Evolutionary conservation across 2,113 vertebrate genomes (phyloP).

Genomic region (Glaucidium brasilianum): DNA sequence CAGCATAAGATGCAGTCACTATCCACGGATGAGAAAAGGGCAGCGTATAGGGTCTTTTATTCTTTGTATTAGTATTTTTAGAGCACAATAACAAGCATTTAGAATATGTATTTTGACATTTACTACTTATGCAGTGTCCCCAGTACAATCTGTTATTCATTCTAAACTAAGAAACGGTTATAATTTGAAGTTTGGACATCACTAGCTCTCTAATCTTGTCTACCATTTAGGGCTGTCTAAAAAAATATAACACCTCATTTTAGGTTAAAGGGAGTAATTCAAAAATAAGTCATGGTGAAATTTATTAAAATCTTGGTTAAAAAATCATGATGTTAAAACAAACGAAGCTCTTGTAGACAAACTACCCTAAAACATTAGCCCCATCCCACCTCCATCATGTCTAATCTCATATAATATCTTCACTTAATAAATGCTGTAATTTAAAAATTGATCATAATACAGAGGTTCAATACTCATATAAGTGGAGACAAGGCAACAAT

Average conservation of each 20-base stretch:
- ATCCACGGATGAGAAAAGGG: fast-evolving
- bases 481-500: not conserved
- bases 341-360: not conserved
- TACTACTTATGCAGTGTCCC: not conserved
- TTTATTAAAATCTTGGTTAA: not conserved
- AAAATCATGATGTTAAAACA: not conserved
- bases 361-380: not conserved
- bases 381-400: not conserved
- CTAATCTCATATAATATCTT: not conserved
- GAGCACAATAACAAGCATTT: not conserved
- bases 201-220: not conserved
- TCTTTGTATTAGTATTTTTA: not conserved
- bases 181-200: not conserved
- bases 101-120: not conserved
- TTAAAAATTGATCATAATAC: not conserved
- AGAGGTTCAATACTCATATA: not conserved
- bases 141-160: not conserved
- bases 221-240: not conserved
- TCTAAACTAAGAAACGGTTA: not conserved
- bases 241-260: not conserved
- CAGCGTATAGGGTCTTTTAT: not conserved
- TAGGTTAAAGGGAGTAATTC: not conserved
- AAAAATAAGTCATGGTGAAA: not conserved
- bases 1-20: not conserved
- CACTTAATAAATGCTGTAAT: not conserved